Base-by-base conservation (phyloP, 2,113 vertebrate species). In the Aptenodytes patagonicus region DNA sequence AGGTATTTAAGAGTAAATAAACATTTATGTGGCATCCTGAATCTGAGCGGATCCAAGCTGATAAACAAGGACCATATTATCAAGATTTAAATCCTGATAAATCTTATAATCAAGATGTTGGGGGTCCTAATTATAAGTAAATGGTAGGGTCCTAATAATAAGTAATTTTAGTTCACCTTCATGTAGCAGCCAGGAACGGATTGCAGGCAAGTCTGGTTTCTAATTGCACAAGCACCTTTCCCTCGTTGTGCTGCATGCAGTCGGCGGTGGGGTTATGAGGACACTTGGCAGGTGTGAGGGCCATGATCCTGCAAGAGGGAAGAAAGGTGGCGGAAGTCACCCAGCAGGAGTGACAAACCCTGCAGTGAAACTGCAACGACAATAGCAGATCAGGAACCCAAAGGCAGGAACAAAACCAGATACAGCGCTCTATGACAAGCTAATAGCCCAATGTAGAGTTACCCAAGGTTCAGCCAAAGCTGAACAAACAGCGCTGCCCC, bases 171-270 rank as follows among this genome's bases (percentile, higher is more conserved):
- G 17, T 38, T 83, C 34, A 47, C 31, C 36, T 91, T 60, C 52
- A 25, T 1, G 0, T 54, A 60, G 25, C 26, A 69, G 25, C 26
- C 28, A 22, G 75, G 26, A 72, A 62, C 0, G 12, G 34, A 47
- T 16, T 55, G 38, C n/a, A 57, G 36, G 12, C 24, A 69, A 58
- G 38, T 13, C 58, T 51, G 9, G 6, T 76, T 91, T 83, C 42
- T 83, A 46, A 49, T 12, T 70, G 29, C 15, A 65, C 15, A 22
- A 20, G 15, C 21, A 25, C 6, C 16, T 66, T 85, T 68, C 42
- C 21, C 2, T 22, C 1, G 0, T 17, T 62, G 15, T 22, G 29
- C n/a, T 49, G 28, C 40, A 11, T 7, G 7, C 52, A 51, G 64
- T 64, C 6, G 13, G 31, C 58, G 68, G 77, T 4, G 22, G 25